Percentiles rank a stretch among this genome's conserved stretches.
phyloP scores from a whole-genome alignment of 2,888 invertebrate species.

The Syritta pipiens region DNA sequence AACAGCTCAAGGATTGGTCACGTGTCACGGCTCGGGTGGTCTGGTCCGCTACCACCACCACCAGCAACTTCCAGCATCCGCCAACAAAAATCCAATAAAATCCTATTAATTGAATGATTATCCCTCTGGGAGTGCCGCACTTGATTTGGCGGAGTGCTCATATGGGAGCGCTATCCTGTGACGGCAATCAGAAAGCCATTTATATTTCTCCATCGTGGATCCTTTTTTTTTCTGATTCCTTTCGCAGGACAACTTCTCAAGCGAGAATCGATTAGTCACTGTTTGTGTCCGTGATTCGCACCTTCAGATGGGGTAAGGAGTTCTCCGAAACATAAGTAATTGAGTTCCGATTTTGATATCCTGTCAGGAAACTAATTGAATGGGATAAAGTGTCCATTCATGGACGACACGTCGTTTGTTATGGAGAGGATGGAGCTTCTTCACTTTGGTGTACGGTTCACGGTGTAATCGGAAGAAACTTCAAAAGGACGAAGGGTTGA shows the following conservation, averaged over 20 bases:
- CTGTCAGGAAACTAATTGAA: constrained; percentile 70
- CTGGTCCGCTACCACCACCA: too few species aligned
- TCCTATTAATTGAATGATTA: constrained; percentile 70
- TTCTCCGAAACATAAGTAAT: constrained; percentile 65
- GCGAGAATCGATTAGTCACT: constrained; percentile 58
- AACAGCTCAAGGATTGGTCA: constrained; percentile 53
- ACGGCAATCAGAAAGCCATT: constrained; percentile 53
- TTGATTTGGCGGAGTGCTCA: constrained; percentile 50
- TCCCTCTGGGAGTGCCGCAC: constrained; percentile 66
- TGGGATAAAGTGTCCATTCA: constrained; percentile 60
- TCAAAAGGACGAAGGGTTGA: constrained; percentile 61
- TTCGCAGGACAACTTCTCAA: not conserved
- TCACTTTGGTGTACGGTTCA: not conserved
- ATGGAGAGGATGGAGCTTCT: constrained; percentile 37
- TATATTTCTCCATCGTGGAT: constrained; percentile 28
- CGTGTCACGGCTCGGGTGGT: constrained; percentile 63
- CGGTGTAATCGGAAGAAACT: constrained; percentile 54
- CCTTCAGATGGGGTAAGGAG: constrained; percentile 9
- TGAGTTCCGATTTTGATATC: constrained; percentile 70
- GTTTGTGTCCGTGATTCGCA: constrained; percentile 23
- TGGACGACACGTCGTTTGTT: constrained; percentile 53
- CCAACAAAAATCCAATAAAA: constrained; percentile 65
- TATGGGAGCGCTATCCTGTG: constrained; percentile 17
- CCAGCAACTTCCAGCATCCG: constrained; percentile 58
- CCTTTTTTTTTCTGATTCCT: too few species aligned